Evolutionary conservation across 2,113 vertebrate species (phyloP).

Genomic region (Ginglymostoma cirratum): DNA sequence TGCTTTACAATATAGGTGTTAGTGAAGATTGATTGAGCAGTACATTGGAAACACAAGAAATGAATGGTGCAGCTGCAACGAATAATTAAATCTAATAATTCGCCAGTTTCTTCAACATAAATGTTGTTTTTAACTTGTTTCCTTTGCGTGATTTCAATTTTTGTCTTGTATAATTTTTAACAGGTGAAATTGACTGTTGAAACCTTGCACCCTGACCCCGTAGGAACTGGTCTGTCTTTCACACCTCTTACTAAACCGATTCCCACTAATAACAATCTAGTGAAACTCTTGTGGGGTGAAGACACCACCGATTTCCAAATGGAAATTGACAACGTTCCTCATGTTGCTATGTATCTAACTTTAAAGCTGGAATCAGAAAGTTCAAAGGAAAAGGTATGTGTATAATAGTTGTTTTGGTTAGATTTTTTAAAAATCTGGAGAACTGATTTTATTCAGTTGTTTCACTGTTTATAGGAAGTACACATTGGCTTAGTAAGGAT

Average conservation of each 20-base stretch:
- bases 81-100: neutral
- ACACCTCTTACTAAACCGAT: conserved; percentile 47
- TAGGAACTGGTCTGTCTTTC: conserved; percentile 40
- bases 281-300: conserved; percentile 75
- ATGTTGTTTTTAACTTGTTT: neutral
- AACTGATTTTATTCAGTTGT: neutral
- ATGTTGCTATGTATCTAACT: conserved; percentile 79
- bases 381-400: conserved; percentile 77
- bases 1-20: neutral
- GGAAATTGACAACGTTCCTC: conserved; percentile 63
- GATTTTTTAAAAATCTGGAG: neutral
- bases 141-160: neutral
- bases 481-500: neutral
- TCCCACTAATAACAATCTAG: conserved; percentile 66
- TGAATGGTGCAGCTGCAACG: neutral
- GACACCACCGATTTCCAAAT: conserved; percentile 62
- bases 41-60: neutral
- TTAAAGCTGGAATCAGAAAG: conserved; percentile 74
- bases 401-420: neutral
- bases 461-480: neutral
- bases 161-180: neutral
- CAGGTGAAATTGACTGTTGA: conserved; percentile 90
- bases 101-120: neutral
- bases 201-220: conserved; percentile 55
- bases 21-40: neutral